These are phyloP conservation scores for Phaenicophaeus curvirostris DNA, from an alignment of 2,797 vertebrate species.

Conservation along the genomic window DNA sequence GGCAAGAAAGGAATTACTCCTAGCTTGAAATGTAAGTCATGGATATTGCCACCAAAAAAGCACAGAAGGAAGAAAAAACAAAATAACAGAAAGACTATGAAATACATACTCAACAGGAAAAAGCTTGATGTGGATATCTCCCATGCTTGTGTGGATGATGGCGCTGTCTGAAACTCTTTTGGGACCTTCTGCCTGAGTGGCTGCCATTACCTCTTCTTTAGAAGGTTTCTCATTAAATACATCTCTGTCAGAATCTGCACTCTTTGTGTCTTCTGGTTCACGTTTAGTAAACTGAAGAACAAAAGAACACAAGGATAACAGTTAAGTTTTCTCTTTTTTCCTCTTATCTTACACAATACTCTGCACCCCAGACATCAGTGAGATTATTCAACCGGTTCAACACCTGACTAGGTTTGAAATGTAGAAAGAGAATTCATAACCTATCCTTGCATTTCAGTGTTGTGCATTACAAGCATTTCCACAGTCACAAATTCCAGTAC, in stretches of 20 bases:
- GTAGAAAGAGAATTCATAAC: background rate
- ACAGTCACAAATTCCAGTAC: background rate
- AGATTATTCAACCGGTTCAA: background rate
- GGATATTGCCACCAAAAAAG: background rate
- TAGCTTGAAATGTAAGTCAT: background rate
- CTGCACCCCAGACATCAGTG: background rate
- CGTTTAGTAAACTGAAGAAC: conserved; percentile 90
- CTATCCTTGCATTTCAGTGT: background rate
- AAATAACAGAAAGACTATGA: background rate
- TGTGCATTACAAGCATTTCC: background rate
- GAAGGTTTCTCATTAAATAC: conserved; percentile 99
- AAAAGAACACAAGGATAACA: background rate
- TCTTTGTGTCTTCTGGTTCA: conserved; percentile 97
- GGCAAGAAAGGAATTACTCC: background rate
- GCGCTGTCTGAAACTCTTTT: conserved; percentile 97
- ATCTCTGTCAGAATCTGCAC: conserved; percentile 95
- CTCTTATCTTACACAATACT: background rate
- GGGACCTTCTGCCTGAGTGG: conserved; percentile 97
- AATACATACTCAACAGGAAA: conserved; percentile 95
- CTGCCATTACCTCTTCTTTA: conserved; percentile 99
- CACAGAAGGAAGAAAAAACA: background rate
- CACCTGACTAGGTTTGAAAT: background rate
- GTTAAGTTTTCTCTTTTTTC: background rate
- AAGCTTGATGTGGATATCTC: conserved; percentile 96
- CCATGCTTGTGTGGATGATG: conserved; percentile 98